Percentiles rank a stretch among this genome's conserved stretches.
Conservation (phyloP, 1,140 invertebrate genomes). For the Caenorhabditis elegans region WBcel235 BX284606.5:9735001-9735500, state of each 20-base stretch:
- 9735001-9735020: conserved; percentile 1
- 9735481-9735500: background rate
- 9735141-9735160: conserved; percentile 28
- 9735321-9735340: conserved; percentile 1
- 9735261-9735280: background rate
- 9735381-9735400: background rate
- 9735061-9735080: conserved; percentile 12
- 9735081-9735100: background rate
- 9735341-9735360: conserved; percentile 10
- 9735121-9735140: conserved; percentile 30
- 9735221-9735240: conserved; percentile 20
- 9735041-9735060: background rate
- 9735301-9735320: background rate
- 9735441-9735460: too few relatives aligned
- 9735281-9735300: background rate
- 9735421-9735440: background rate
- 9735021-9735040: background rate
- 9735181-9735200: background rate
- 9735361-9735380: background rate
- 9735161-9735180: background rate
- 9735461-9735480: too few relatives aligned
- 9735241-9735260: conserved; percentile 16
- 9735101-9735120: conserved; percentile 11
- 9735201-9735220: conserved; percentile 19
- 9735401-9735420: conserved; percentile 11